Evolutionary conservation across 1,140 invertebrate species (phyloP).

Genomic region (Pinna nobilis): DNA sequence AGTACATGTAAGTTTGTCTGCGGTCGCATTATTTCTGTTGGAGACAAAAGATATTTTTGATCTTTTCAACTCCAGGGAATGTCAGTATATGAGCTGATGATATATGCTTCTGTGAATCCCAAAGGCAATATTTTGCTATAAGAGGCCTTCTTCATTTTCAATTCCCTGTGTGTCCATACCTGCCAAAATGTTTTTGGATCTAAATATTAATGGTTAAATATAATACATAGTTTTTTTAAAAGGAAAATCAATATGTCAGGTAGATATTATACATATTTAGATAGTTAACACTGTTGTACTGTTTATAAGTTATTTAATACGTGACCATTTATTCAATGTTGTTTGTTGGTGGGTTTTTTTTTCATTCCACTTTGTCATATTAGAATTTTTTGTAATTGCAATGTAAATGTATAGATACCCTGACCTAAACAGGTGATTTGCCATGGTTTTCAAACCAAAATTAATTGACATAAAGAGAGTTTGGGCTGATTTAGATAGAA

Average conservation of each 20-base stretch:
- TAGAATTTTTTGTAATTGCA: no score
- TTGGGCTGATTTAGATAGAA: no score
- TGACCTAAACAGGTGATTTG: no score
- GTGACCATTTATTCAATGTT: slow-evolving; percentile 29
- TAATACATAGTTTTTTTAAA: not conserved
- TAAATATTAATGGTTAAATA: slow-evolving; percentile 11
- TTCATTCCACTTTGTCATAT: not conserved
- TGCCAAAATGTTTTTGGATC: slow-evolving; percentile 29
- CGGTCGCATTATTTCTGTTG: not conserved
- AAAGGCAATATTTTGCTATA: not conserved
- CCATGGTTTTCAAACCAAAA: no score
- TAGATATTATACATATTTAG: slow-evolving; percentile 29
- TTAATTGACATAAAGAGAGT: no score
- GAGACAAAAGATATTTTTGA: not conserved
- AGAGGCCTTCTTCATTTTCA: not conserved
- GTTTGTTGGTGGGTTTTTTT: slow-evolving; percentile 13
- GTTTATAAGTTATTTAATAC: slow-evolving; percentile 30
- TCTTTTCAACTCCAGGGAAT: not conserved
- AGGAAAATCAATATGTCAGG: slow-evolving; percentile 6
- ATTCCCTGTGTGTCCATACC: slow-evolving; percentile 19
- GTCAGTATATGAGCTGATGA: not conserved
- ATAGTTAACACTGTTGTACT: slow-evolving; percentile 22
- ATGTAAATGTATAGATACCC: no score
- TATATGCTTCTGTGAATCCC: not conserved
- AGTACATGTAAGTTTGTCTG: not conserved